These are phyloP conservation scores for Carcinoscorpius rotundicauda DNA, from an alignment of 1,140 invertebrate genomes.

Conservation along the genomic window DNA sequence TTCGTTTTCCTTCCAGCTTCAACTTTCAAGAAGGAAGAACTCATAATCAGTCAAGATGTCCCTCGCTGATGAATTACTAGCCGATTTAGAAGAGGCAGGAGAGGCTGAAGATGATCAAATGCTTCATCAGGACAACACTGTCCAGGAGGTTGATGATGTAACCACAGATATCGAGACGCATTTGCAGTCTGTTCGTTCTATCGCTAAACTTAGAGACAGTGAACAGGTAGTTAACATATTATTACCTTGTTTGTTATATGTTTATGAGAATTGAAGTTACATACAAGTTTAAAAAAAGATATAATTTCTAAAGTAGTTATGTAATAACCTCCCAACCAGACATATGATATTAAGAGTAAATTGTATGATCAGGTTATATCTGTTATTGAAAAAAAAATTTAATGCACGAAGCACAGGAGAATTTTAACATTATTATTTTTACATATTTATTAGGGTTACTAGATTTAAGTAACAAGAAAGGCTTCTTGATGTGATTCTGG, in stretches of 20 bases:
- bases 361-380: too few relatives aligned
- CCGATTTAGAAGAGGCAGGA: constrained; percentile 85
- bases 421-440: too few relatives aligned
- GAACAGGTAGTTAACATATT: constrained; percentile 25
- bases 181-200: constrained; percentile 56
- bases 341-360: too few relatives aligned
- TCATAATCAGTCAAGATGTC: constrained; percentile 54
- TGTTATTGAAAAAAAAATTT: too few relatives aligned
- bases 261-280: not conserved
- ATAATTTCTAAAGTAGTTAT: constrained; percentile 3
- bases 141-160: constrained; percentile 30
- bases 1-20: too few relatives aligned
- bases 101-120: constrained; percentile 40
- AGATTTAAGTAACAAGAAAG: too few relatives aligned
- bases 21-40: too few relatives aligned
- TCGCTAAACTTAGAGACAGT: constrained; percentile 69
- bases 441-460: too few relatives aligned
- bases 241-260: not conserved
- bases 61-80: constrained; percentile 84
- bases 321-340: too few relatives aligned
- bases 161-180: constrained; percentile 38
- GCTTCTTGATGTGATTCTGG: too few relatives aligned
- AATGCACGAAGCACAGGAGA: too few relatives aligned
- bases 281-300: constrained; percentile 4
- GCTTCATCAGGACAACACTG: constrained; percentile 29